Evolutionary conservation across 2,888 invertebrate genomes (phyloP), one percentile per base, ranked within the genome.

Genomic region (Lasius fuliginosus): DNA sequence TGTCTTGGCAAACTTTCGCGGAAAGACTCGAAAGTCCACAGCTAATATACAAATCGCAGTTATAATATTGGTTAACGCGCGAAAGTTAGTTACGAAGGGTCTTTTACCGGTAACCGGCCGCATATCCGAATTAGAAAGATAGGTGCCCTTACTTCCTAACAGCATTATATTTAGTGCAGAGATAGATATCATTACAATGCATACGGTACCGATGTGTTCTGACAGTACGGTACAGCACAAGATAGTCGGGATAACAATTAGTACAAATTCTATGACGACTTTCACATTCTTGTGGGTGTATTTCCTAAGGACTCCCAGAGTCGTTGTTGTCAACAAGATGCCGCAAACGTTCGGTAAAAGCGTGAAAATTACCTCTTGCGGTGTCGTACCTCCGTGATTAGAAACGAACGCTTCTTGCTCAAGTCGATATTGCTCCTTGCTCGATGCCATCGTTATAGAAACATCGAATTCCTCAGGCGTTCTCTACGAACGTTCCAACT

Each of bases 1-100:
- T 0, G 98, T 98, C 95, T 99, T 99, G 0, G 98, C 98, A 94
- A 98, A 97, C 90, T 97, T 95, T 68, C 97, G 95, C 0, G 99
- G 99, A 94, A 99, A 99, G 74, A 97, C 95, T 68, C 95, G 95
- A 94, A 99, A 99, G 95, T 99, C 99, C 0, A 99, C 99, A 0
- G 98, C 99, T 83, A 99, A 95, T 89, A 99, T 99, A 87, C 97
- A 97, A 79, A 98, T 95, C 0, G 96, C 96, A 5, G 98, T 98
- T 68, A 97, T 96, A 12, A 98, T 94, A 92, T 97, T 97, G 0
- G 97, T 97, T 3, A 97, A 95, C 0, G 97, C 97, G 89, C 98
- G 96, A 75, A 97, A 95, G 91, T 97, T 96, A 9, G 98, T 97
- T 85, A 98, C 95, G 71, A 96, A 96, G 11, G 94, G 87, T 33